Percentiles rank a stretch among this genome's conserved stretches.
Conservation (phyloP, 2,888 invertebrate genomes). For the Tetragonula carbonaria region DNA sequence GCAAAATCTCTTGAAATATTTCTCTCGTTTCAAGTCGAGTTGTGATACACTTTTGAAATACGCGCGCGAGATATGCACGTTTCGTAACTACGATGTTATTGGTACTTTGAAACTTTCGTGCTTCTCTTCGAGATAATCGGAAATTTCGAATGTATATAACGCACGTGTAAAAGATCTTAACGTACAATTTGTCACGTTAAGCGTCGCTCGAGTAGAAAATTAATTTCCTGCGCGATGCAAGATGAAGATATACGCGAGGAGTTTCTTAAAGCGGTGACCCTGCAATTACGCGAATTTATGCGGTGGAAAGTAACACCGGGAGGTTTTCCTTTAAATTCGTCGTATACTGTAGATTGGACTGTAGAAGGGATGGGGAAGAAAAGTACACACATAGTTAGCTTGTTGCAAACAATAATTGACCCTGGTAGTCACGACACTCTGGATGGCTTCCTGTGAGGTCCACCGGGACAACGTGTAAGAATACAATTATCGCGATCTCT, state of each 20-base stretch:
- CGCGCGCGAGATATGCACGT: too few species aligned
- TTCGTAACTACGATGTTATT: too few species aligned
- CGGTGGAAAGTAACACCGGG: not conserved
- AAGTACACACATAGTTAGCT: not conserved
- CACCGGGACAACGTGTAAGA: conserved; percentile 42
- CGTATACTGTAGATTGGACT: not conserved
- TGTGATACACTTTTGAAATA: too few species aligned
- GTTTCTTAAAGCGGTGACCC: not conserved
- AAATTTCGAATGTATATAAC: not conserved
- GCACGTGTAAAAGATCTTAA: not conserved
- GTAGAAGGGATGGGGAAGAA: not conserved
- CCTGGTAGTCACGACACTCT: conserved; percentile 51
- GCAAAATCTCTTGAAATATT: too few species aligned
- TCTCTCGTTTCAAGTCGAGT: too few species aligned
- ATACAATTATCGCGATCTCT: conserved; percentile 63
- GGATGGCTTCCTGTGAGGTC: conserved; percentile 45
- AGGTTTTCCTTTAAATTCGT: not conserved
- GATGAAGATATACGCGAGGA: not conserved
- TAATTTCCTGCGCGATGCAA: not conserved
- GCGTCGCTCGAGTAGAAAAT: not conserved
- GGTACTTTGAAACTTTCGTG: too few species aligned
- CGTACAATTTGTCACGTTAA: not conserved
- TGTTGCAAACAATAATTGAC: conserved; percentile 59
- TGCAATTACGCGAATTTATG: conserved; percentile 29
- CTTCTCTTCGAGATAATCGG: too few species aligned